Conservation (phyloP, 2,113 vertebrate genomes). For the Cichladusa arquata region DNA sequence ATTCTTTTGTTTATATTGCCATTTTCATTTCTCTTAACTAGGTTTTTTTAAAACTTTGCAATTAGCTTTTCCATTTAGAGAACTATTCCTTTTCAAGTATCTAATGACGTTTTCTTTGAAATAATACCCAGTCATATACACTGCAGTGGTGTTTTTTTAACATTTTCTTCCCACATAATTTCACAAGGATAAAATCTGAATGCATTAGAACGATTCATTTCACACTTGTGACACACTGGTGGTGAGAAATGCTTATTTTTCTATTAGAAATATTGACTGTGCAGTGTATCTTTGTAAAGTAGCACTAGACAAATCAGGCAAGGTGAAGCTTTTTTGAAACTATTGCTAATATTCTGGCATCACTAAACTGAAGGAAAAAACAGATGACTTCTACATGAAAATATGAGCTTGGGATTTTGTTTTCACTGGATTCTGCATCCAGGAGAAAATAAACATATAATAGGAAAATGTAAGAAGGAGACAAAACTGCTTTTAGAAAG, state of each 20-base stretch:
- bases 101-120: neutral
- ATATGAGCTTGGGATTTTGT: neutral
- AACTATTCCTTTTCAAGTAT: neutral
- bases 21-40: neutral
- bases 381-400: neutral
- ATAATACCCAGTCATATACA: neutral
- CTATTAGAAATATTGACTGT: neutral
- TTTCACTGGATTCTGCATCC: neutral
- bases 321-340: neutral
- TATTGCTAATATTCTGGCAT: neutral
- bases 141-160: accelerated
- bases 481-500: neutral
- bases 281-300: neutral
- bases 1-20: neutral
- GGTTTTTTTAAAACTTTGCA: neutral
- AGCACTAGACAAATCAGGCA: neutral
- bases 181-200: neutral
- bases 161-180: neutral
- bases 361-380: neutral
- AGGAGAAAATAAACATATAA: neutral
- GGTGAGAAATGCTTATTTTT: neutral
- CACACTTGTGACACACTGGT: neutral
- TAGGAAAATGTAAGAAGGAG: neutral
- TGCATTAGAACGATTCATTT: neutral
- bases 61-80: neutral